These are phyloP conservation scores for Sepioteuthis lessoniana DNA, from an alignment of 2,888 invertebrate genomes.

Conservation along the genomic window DNA sequence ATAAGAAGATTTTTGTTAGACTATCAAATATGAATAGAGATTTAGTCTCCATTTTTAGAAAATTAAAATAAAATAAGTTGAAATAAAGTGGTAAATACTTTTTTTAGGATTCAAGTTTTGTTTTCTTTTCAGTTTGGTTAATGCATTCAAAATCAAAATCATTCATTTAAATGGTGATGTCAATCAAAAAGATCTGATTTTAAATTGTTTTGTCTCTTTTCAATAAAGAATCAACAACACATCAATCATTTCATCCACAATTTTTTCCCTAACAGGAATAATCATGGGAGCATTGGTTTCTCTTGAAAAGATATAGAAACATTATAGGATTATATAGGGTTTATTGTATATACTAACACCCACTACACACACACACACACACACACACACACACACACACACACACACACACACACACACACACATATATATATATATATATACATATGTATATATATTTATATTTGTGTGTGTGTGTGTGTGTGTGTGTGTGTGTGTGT, in stretches of 20 bases:
- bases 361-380: too few relatives aligned
- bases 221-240: background rate
- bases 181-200: background rate
- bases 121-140: background rate
- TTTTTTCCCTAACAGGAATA: background rate
- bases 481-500: background rate
- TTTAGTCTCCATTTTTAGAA: background rate
- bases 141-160: background rate
- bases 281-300: background rate
- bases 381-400: too few relatives aligned
- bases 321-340: too few relatives aligned
- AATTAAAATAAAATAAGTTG: background rate
- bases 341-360: too few relatives aligned
- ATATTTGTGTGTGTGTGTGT: background rate
- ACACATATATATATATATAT: too few relatives aligned
- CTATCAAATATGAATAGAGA: background rate
- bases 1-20: background rate
- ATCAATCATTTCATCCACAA: background rate
- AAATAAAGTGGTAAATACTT: background rate
- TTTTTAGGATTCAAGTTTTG: background rate
- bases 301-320: background rate
- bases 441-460: slow-evolving; percentile 23
- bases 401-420: too few relatives aligned
- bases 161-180: background rate
- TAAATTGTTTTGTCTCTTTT: background rate